Evolutionary conservation across 2,113 vertebrate genomes (phyloP).

Genomic region (Tyrannus savana): DNA sequence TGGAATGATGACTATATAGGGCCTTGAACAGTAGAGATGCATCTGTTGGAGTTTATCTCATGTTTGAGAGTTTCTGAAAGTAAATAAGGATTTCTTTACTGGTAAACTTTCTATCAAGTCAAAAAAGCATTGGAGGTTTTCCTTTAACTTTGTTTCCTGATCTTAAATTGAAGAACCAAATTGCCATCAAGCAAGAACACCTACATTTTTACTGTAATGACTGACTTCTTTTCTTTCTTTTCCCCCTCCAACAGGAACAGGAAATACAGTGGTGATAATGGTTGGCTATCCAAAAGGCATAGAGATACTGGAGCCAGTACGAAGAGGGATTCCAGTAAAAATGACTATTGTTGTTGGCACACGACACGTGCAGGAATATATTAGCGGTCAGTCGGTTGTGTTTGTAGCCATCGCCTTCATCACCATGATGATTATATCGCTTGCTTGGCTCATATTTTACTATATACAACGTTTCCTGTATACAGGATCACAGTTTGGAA

Average conservation of each 20-base stretch:
- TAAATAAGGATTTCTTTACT: background rate
- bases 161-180: background rate
- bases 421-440: conserved; percentile 83
- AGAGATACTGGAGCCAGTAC: conserved; percentile 78
- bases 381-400: conserved; percentile 79
- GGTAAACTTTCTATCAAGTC: background rate
- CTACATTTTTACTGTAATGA: background rate
- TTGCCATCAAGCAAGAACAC: background rate
- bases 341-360: conserved; percentile 77
- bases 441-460: conserved; percentile 84
- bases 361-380: conserved; percentile 75
- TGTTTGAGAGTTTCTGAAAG: background rate
- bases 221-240: background rate
- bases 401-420: conserved; percentile 83
- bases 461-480: conserved; percentile 83
- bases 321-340: conserved; percentile 77
- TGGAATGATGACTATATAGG: background rate
- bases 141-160: background rate
- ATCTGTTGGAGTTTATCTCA: background rate
- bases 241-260: conserved; percentile 69
- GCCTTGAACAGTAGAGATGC: background rate
- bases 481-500: conserved; percentile 79
- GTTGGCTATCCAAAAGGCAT: conserved; percentile 81
- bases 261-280: conserved; percentile 82
- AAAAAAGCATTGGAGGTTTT: background rate